Evolutionary conservation across 1,140 invertebrate species (phyloP).

Genomic region (Dryas iulia): DNA sequence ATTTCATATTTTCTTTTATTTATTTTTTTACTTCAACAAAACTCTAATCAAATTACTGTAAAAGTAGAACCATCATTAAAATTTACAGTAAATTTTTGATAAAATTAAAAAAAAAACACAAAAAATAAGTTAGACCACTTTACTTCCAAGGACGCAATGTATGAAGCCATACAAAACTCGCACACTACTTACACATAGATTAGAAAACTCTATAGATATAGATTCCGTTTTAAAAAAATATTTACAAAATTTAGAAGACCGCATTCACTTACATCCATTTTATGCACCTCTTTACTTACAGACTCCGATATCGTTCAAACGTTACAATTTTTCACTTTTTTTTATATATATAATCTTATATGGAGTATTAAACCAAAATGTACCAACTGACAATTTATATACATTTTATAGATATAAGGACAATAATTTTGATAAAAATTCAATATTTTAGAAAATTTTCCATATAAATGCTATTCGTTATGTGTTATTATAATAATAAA

Average conservation of each 20-base stretch:
- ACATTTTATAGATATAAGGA: neutral
- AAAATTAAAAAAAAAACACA: neutral
- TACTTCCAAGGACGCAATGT: neutral
- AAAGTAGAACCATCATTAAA: too few relatives aligned
- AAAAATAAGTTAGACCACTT: neutral
- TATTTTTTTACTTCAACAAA: too few relatives aligned
- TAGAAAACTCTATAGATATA: conserved; percentile 46
- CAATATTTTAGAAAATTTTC: neutral
- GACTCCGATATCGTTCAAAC: neutral
- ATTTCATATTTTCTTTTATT: too few relatives aligned
- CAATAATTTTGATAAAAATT: neutral
- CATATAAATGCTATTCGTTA: neutral
- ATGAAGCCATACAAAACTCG: conserved; percentile 24
- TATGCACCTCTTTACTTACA: neutral
- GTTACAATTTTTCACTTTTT: neutral
- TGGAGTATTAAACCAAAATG: neutral
- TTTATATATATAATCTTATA: neutral
- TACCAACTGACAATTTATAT: neutral
- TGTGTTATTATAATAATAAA: too few relatives aligned
- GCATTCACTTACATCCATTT: neutral
- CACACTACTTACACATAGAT: conserved; percentile 43
- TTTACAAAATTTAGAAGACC: conserved; percentile 53
- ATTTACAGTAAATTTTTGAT: neutral
- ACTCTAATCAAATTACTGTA: too few relatives aligned
- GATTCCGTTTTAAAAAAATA: conserved; percentile 54